phyloP scores from a whole-genome alignment of 1,140 invertebrate species.

The Cotesia glomerata region DNA sequence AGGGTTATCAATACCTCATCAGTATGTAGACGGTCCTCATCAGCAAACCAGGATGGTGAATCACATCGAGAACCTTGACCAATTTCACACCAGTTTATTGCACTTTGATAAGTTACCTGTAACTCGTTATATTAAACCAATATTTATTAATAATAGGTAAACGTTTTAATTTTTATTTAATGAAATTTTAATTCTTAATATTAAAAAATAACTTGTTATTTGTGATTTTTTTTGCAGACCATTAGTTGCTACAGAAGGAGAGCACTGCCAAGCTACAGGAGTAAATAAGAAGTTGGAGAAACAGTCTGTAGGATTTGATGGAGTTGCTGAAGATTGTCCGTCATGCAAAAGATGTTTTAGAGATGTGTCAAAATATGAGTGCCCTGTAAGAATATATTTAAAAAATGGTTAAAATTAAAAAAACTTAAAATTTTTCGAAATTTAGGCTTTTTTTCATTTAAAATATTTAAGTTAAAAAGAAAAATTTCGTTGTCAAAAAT shows the following conservation, averaged over 20 bases:
- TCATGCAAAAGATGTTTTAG: constrained; percentile 64
- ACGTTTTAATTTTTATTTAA: not conserved
- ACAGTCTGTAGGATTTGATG: constrained; percentile 58
- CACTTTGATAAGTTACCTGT: constrained; percentile 66
- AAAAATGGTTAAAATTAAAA: too few relatives aligned
- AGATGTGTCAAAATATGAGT: constrained; percentile 45
- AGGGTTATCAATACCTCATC: constrained; percentile 68
- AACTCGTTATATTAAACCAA: constrained; percentile 70
- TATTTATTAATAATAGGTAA: constrained; percentile 54
- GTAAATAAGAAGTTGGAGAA: constrained; percentile 52
- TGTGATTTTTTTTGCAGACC: constrained; percentile 40
- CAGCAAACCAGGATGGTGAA: constrained; percentile 71
- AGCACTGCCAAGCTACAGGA: constrained; percentile 66
- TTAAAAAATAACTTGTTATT: not conserved
- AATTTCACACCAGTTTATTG: constrained; percentile 65
- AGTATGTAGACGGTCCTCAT: constrained; percentile 67
- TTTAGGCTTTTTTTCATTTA: too few relatives aligned
- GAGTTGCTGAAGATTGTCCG: constrained; percentile 60
- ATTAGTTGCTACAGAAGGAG: constrained; percentile 52
- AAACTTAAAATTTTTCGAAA: too few relatives aligned
- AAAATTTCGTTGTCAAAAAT: not conserved
- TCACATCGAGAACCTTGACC: constrained; percentile 61
- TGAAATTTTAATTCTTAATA: not conserved
- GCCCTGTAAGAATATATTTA: constrained; percentile 52
- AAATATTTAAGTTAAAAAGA: too few relatives aligned